These are phyloP conservation scores for Rhopalosiphum nymphaeae DNA, from an alignment of 2,888 invertebrate genomes.

Conservation along the genomic window DNA sequence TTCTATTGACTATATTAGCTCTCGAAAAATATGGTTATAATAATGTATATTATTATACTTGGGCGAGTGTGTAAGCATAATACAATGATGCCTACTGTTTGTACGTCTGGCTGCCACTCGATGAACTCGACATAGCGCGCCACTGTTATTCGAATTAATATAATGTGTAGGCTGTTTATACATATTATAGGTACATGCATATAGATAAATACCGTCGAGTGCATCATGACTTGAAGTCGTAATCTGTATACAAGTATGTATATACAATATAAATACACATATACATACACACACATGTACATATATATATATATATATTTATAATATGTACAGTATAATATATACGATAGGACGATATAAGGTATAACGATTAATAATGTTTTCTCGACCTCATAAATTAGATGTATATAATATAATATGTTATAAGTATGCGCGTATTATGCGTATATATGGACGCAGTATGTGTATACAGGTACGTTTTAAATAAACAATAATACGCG, in stretches of 20 bases:
- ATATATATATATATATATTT: neutral
- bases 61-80: neutral
- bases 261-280: neutral
- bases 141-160: neutral
- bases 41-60: neutral
- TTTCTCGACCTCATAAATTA: constrained; percentile 40
- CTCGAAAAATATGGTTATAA: neutral
- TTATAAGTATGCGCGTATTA: neutral
- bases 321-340: neutral
- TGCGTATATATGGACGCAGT: neutral
- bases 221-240: constrained; percentile 5
- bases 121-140: neutral
- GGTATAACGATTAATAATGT: constrained; percentile 44
- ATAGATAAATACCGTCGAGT: constrained; percentile 23
- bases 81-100: constrained; percentile 3
- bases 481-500: neutral
- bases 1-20: neutral
- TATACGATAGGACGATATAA: neutral
- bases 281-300: neutral
- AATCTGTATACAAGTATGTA: neutral
- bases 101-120: neutral
- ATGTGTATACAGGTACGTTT: neutral
- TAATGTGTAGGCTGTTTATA: neutral
- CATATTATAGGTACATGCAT: neutral
- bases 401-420: neutral